Percentiles rank a stretch among this genome's conserved stretches.
phyloP scores from a whole-genome alignment of 1,140 invertebrate genomes.

The Nixonia krombeini region DNA sequence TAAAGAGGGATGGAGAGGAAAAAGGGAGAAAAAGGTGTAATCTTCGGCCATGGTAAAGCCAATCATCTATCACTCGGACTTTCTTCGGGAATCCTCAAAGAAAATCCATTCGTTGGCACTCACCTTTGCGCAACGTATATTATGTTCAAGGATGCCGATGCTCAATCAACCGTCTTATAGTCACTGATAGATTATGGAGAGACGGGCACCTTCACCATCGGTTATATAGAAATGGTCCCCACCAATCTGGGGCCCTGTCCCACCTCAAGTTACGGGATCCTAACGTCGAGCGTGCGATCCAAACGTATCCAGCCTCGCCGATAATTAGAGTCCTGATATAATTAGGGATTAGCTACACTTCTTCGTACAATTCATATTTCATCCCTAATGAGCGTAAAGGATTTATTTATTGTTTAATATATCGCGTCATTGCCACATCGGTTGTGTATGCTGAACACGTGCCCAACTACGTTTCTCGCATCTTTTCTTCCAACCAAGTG shows the following conservation, averaged over 20 bases:
- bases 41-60: too few relatives aligned
- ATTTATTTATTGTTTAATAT: too few relatives aligned
- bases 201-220: conserved; percentile 59
- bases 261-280: conserved; percentile 54
- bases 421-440: neutral
- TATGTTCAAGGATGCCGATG: conserved; percentile 43
- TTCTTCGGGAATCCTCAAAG: too few relatives aligned
- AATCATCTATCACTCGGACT: too few relatives aligned
- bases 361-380: neutral
- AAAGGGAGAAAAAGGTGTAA: too few relatives aligned
- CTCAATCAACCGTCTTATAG: conserved; percentile 55
- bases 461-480: too few relatives aligned
- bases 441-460: too few relatives aligned
- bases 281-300: conserved; percentile 30
- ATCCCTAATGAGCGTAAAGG: neutral
- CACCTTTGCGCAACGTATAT: conserved; percentile 56
- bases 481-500: too few relatives aligned
- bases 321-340: conserved; percentile 43
- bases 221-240: conserved; percentile 69
- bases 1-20: too few relatives aligned
- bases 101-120: conserved; percentile 35
- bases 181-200: conserved; percentile 67
- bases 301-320: conserved; percentile 51
- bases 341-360: conserved; percentile 22
- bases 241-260: conserved; percentile 50